Percentiles rank a stretch among this genome's conserved stretches.
Evolutionary conservation across 2,888 invertebrate species (phyloP).

Genomic region (Mythimna vitellina): DNA sequence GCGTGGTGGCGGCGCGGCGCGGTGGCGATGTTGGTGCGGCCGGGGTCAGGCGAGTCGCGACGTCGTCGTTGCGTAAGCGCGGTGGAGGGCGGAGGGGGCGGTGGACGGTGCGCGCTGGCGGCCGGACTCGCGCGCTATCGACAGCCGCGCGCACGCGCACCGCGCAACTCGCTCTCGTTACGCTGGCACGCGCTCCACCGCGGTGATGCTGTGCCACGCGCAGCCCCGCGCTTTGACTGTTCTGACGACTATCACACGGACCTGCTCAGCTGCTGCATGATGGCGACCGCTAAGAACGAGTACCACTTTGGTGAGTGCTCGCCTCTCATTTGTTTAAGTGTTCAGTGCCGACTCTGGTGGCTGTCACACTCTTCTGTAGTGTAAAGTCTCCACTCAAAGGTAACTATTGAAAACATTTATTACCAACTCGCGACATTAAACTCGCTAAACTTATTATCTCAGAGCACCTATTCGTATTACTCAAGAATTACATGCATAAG

Average conservation of each 20-base stretch:
- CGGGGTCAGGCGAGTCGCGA: constrained; percentile 66
- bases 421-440: constrained; percentile 23
- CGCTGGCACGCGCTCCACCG: constrained; percentile 51
- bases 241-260: constrained; percentile 18
- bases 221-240: constrained; percentile 53
- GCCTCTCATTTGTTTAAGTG: constrained; percentile 10
- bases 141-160: constrained; percentile 76
- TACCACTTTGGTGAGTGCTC: constrained; percentile 84
- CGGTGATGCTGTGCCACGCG: constrained; percentile 58
- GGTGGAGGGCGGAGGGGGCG: constrained; percentile 26
- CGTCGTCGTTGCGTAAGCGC: constrained; percentile 70
- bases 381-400: constrained; percentile 9
- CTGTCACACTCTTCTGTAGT: not conserved
- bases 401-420: constrained; percentile 30
- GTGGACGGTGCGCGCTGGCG: constrained; percentile 40
- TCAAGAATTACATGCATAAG: not conserved
- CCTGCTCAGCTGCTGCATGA: constrained; percentile 67
- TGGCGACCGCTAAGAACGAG: constrained; percentile 79
- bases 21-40: constrained; percentile 37
- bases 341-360: not conserved
- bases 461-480: not conserved
- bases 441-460: constrained; percentile 2
- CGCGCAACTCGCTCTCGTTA: constrained; percentile 48
- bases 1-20: constrained; percentile 35
- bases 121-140: constrained; percentile 76